These are phyloP conservation scores for Formica exsecta DNA, from an alignment of 1,140 invertebrate species.

Conservation along the genomic window DNA sequence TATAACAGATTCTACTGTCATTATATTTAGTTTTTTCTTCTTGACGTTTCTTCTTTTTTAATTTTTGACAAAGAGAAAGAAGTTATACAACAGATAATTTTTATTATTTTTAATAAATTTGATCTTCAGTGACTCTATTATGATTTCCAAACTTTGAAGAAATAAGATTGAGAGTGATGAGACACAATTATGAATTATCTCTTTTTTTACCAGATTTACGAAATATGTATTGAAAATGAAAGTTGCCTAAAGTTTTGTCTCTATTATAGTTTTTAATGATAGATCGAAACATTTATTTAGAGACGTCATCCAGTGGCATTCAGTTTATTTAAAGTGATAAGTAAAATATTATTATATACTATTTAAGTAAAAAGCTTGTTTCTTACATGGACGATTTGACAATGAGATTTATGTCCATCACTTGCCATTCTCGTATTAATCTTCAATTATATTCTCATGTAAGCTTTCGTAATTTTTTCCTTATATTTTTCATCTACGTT, in stretches of 20 bases:
- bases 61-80: not conserved
- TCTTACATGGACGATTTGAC: not conserved
- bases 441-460: constrained; percentile 1
- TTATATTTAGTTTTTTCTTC: not conserved
- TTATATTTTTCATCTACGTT: not conserved
- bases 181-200: not conserved
- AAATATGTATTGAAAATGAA: not conserved
- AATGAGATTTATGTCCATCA: constrained; percentile 33
- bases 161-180: not conserved
- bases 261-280: not conserved
- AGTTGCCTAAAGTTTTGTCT: not conserved
- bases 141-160: not conserved
- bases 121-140: not conserved
- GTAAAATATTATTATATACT: too few species aligned
- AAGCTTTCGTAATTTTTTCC: not conserved
- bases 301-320: not conserved
- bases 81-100: not conserved
- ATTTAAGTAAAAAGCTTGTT: constrained; percentile 20
- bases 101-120: not conserved
- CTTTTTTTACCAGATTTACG: not conserved
- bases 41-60: not conserved
- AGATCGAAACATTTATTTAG: not conserved
- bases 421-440: constrained; percentile 14
- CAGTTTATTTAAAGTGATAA: too few species aligned
- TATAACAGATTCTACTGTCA: not conserved